A percentile compares a stretch with the other conserved stretches of the same genome.
phyloP scores from a whole-genome alignment of 2,797 vertebrate species.

The Paguma larvata region DNA sequence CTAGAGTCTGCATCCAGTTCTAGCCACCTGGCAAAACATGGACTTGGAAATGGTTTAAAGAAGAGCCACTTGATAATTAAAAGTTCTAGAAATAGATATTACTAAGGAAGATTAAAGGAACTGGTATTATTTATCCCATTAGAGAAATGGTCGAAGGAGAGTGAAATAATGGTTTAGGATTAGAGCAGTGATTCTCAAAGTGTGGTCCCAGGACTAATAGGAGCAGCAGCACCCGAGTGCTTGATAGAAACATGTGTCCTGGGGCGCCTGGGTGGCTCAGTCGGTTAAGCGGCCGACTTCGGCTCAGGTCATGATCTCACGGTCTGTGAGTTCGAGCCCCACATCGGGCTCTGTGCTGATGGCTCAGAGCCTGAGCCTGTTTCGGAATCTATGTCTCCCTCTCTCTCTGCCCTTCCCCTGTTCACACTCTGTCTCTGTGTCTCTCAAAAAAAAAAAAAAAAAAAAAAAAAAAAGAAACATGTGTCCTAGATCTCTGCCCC shows the following conservation, averaged over 20 bases:
- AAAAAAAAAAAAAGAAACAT: too few species aligned
- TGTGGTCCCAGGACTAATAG: neutral
- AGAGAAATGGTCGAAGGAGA: neutral
- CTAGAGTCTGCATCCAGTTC: neutral
- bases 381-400: too few species aligned
- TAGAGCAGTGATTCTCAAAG: neutral
- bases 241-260: neutral
- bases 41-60: constrained; percentile 42
- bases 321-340: too few species aligned
- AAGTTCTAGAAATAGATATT: constrained; percentile 53
- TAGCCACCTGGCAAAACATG: neutral
- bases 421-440: too few species aligned
- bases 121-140: neutral
- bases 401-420: too few species aligned
- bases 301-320: too few species aligned
- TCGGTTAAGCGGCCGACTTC: too few species aligned
- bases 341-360: too few species aligned
- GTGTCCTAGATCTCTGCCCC: neutral
- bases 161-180: neutral
- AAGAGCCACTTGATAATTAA: neutral
- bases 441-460: too few species aligned
- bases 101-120: constrained; percentile 28
- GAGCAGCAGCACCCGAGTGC: neutral
- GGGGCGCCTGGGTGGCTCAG: too few species aligned
- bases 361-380: too few species aligned